These are phyloP conservation scores for Pycnonotus jocosus DNA, from an alignment of 2,113 vertebrate species.

Conservation along the genomic window DNA sequence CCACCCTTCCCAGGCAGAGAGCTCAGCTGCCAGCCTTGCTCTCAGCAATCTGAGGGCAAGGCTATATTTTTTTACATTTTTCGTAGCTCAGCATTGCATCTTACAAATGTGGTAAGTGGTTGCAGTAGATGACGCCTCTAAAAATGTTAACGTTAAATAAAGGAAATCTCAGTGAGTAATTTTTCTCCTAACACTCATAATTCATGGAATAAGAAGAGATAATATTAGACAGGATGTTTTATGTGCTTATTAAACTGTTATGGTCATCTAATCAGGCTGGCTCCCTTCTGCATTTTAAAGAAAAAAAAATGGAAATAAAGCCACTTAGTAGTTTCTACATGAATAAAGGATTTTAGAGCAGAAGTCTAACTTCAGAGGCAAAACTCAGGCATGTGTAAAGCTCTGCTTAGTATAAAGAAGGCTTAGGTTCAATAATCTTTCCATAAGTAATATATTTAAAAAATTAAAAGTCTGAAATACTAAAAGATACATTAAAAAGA, in stretches of 20 bases:
- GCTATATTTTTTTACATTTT: neutral
- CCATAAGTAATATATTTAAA: neutral
- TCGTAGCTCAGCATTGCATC: neutral
- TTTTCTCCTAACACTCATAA: neutral
- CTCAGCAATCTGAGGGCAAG: neutral
- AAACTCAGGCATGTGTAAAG: neutral
- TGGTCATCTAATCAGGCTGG: neutral
- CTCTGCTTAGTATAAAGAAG: neutral
- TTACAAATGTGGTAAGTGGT: neutral
- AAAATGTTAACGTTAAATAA: neutral
- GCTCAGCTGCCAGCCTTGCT: neutral
- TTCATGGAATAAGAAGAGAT: neutral
- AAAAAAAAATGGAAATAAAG: neutral
- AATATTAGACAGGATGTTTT: neutral
- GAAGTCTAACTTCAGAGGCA: neutral
- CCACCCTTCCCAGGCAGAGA: neutral
- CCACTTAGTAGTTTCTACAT: neutral
- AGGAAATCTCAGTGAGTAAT: neutral
- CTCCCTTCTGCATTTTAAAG: neutral
- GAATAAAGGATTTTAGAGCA: neutral
- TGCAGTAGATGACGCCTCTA: neutral
- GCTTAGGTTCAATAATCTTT: neutral
- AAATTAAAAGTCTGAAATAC: neutral
- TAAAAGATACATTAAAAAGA: neutral
- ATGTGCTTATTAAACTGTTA: neutral